phyloP scores from a whole-genome alignment of 2,113 vertebrate species.

The Geothlypis trichas region DNA sequence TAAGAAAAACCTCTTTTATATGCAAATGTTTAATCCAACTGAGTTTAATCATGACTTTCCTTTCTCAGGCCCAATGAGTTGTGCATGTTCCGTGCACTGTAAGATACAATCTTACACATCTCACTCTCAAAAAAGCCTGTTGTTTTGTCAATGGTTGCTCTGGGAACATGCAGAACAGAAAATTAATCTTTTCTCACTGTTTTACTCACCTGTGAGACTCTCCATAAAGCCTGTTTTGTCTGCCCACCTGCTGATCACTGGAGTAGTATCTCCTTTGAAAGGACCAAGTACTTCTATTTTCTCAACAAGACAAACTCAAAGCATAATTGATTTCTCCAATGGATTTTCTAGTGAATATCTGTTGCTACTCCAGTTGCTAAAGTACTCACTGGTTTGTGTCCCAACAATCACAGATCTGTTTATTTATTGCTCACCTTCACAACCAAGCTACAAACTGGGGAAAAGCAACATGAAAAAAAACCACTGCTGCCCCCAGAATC shows the following conservation, averaged over 20 bases:
- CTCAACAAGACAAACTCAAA: constrained; percentile 35
- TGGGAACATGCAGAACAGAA: not conserved
- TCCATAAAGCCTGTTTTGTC: constrained; percentile 13
- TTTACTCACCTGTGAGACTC: not conserved
- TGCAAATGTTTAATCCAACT: constrained; percentile 38
- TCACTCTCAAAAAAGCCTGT: not conserved
- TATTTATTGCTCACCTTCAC: constrained; percentile 4
- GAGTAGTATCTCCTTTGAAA: not conserved
- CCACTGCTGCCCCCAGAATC: not conserved
- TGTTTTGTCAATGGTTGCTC: constrained; percentile 28
- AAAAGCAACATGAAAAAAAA: not conserved
- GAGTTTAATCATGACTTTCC: constrained; percentile 41
- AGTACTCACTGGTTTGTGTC: constrained; percentile 32
- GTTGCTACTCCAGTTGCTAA: constrained; percentile 16
- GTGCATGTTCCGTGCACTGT: not conserved
- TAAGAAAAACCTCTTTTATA: constrained; percentile 58
- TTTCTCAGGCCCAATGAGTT: not conserved
- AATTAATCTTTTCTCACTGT: constrained; percentile 42
- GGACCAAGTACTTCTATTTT: constrained; percentile 2
- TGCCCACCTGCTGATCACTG: constrained; percentile 22
- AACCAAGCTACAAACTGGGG: not conserved
- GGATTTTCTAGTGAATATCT: constrained; percentile 64
- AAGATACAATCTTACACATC: not conserved
- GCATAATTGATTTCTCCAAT: constrained; percentile 61
- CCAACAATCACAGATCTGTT: constrained; percentile 28